Evolutionary conservation across 2,888 invertebrate genomes (phyloP).

Genomic region (Erebia aethiops): DNA sequence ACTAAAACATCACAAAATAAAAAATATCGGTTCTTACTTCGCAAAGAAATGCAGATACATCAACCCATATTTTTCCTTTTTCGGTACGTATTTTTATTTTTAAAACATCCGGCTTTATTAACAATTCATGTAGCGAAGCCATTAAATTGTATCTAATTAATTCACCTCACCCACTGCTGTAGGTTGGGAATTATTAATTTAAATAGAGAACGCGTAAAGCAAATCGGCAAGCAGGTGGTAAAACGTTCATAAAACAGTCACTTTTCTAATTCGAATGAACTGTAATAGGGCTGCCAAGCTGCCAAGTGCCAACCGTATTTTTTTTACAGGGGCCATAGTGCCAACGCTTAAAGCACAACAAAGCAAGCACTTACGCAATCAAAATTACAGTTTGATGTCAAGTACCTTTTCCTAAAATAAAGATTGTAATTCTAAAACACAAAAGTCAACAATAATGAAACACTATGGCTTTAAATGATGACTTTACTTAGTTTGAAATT

Average conservation of each 20-base stretch:
- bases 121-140: neutral
- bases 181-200: conserved; percentile 27
- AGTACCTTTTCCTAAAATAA: too few relatives aligned
- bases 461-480: too few relatives aligned
- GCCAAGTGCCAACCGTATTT: neutral
- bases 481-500: too few relatives aligned
- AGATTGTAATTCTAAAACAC: too few relatives aligned
- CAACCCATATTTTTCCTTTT: neutral
- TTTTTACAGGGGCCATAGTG: neutral
- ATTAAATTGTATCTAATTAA: conserved; percentile 22
- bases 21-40: too few relatives aligned
- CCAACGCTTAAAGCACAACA: too few relatives aligned
- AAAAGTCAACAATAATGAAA: too few relatives aligned
- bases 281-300: neutral
- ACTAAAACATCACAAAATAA: too few relatives aligned
- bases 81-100: neutral
- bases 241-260: conserved; percentile 27
- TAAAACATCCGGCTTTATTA: conserved; percentile 8
- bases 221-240: conserved; percentile 33
- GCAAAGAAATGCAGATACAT: neutral
- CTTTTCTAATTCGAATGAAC: neutral
- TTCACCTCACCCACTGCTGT: conserved; percentile 14
- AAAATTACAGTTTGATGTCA: too few relatives aligned
- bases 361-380: too few relatives aligned
- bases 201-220: conserved; percentile 29